phyloP scores from a whole-genome alignment of 2,888 invertebrate species.

The Vandiemenella viatica region DNA sequence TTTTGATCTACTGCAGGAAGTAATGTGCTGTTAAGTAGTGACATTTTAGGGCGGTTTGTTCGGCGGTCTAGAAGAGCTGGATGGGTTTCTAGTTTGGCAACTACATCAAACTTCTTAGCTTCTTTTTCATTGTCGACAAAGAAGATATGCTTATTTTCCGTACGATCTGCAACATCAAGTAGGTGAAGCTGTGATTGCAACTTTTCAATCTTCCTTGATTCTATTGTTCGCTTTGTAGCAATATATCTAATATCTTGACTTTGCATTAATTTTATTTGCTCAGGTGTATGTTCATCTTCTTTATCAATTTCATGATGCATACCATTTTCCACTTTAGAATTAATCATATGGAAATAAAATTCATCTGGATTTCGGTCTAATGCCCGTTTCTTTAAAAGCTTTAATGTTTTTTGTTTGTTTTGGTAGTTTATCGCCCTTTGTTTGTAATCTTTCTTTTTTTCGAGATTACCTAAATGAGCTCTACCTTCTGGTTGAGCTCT shows the following conservation, averaged over 20 bases:
- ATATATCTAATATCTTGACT: constrained; percentile 86
- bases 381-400: constrained; percentile 66
- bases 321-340: constrained; percentile 51
- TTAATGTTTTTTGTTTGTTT: constrained; percentile 67
- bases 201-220: constrained; percentile 58
- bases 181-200: constrained; percentile 68
- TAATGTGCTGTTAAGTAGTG: constrained; percentile 10
- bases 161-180: constrained; percentile 53
- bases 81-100: constrained; percentile 57
- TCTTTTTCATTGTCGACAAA: constrained; percentile 55
- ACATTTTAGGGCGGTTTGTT: constrained; percentile 26
- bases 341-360: constrained; percentile 95
- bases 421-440: constrained; percentile 63
- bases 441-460: constrained; percentile 81
- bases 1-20: constrained; percentile 21
- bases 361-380: constrained; percentile 94
- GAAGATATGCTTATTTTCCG: constrained; percentile 61
- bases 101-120: constrained; percentile 46
- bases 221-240: constrained; percentile 68
- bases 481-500: constrained; percentile 69
- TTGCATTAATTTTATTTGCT: constrained; percentile 77
- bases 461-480: constrained; percentile 62
- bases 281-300: constrained; percentile 58
- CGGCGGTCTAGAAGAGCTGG: constrained; percentile 50
- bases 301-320: constrained; percentile 48